These are phyloP conservation scores for Microcebus jonahi DNA, from an alignment of 2,113 vertebrate species.

Conservation along the genomic window DNA sequence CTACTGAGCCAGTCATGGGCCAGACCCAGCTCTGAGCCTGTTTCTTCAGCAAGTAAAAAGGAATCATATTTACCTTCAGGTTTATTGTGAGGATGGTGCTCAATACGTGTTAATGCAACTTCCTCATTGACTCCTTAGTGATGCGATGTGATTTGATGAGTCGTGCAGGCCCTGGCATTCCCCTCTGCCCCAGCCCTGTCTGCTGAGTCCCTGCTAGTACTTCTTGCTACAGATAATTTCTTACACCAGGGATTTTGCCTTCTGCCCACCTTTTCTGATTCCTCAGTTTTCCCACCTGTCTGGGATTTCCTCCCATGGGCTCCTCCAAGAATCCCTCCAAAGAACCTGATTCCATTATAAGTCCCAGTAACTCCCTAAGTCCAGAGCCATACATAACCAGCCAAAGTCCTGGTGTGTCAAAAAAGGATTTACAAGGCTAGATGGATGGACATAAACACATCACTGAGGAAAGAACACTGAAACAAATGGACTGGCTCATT, in stretches of 20 bases:
- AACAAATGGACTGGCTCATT: neutral
- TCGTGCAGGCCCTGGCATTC: no score
- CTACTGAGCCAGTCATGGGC: neutral
- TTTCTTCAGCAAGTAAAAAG: conserved; percentile 6
- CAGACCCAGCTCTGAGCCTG: neutral
- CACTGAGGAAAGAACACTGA: neutral
- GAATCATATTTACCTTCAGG: neutral
- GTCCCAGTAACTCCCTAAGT: neutral
- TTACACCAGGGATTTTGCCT: neutral
- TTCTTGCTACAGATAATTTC: neutral
- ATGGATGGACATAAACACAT: neutral
- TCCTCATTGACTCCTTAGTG: neutral
- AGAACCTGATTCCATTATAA: neutral
- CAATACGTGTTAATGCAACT: neutral
- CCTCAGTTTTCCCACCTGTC: neutral
- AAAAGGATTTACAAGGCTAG: neutral
- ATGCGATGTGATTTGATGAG: neutral
- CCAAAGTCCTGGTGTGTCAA: neutral
- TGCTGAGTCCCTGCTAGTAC: neutral
- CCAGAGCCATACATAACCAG: neutral
- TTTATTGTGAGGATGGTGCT: neutral
- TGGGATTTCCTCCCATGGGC: neutral
- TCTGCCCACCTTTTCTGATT: neutral
- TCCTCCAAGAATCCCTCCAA: neutral
- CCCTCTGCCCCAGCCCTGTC: neutral